Base-by-base conservation (phyloP, 2,888 invertebrate species). In the Plemyria rubiginata region DNA sequence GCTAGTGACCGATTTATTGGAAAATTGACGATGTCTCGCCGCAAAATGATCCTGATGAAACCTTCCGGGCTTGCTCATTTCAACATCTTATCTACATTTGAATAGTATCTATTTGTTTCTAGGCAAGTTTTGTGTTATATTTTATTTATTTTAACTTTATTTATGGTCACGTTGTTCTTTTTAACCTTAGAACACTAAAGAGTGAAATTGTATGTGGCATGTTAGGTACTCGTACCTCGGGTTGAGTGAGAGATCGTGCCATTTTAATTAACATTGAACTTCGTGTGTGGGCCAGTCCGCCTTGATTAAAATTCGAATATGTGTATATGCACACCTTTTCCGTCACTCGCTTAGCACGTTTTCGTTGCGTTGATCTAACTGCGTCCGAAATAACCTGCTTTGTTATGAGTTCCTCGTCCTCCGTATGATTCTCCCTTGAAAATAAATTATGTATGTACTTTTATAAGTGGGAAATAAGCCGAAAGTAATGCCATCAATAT, bases 371-470 rank as follows among this genome's bases (percentile, higher is more conserved):
- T 11, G 36, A 11, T 22, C 22, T 38, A 38, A 38, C 36, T 32
- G 5, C 71, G 1, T 12, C 15, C 13, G 15, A 61, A 62, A 29
- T 71, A 71, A 79, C 77, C 76, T 72, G 68, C 72, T 74, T 76
- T 15, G 49, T 53, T 70, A 71, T 77, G 68, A 72, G 80, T 81
- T 83, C 78, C 78, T 72, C 79, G 81, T 83, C 78, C 78, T 72
- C 79, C 65, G n/a, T 13, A 4, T 78, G 77, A 77, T 80, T 72
- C 75, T 67, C 71, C 76, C 73, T 72, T 65, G 62, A 72, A 70
- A 70, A 66, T 88, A 79, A 88, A 89, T 87, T 86, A 91, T 90
- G 81, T 86, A 91, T 90, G 81, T 85, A 90, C 78, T 80, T 70
- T 76, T 77, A 78, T 80, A 82, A 85, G 81, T 45, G 76, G 80